Conservation (phyloP, 2,888 invertebrate genomes). For the Dorcus parallelipipedus region DNA sequence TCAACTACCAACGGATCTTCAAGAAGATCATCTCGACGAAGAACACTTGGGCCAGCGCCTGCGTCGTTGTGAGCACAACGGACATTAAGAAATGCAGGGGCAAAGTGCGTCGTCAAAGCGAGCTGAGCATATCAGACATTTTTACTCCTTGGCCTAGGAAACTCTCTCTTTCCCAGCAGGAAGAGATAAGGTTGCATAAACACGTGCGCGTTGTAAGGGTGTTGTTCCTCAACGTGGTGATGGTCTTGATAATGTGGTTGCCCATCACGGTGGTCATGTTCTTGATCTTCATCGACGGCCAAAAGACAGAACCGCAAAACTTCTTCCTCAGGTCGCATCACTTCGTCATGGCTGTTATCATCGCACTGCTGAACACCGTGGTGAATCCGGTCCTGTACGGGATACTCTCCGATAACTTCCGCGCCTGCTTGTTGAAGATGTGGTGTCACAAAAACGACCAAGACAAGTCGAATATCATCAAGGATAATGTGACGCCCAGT, state of each 20-base stretch:
- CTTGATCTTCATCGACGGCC: constrained; percentile 55
- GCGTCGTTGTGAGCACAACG: constrained; percentile 42
- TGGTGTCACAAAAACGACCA: constrained; percentile 36
- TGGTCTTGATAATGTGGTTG: constrained; percentile 58
- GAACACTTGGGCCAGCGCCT: constrained; percentile 53
- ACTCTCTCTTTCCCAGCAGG: constrained; percentile 51
- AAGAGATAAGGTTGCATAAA: constrained; percentile 52
- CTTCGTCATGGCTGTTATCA: constrained; percentile 51
- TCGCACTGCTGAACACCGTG: constrained; percentile 55
- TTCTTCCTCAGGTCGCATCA: constrained; percentile 55
- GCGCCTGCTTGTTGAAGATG: constrained; percentile 48
- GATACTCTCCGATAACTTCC: constrained; percentile 55
- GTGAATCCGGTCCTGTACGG: constrained; percentile 58
- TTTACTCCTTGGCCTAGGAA: constrained; percentile 52
- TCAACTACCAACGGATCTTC: constrained; percentile 56
- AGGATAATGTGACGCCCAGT: constrained; percentile 35
- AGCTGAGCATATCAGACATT: constrained; percentile 51
- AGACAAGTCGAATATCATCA: constrained; percentile 21
- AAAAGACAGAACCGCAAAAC: constrained; percentile 49
- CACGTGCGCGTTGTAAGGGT: constrained; percentile 55
- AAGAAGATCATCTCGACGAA: constrained; percentile 53
- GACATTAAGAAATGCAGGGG: constrained; percentile 32
- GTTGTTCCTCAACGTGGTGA: constrained; percentile 53
- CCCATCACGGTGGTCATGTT: constrained; percentile 55
- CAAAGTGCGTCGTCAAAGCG: constrained; percentile 49